Conservation (phyloP, 2,888 invertebrate species). For the Aelia acuminata region DNA sequence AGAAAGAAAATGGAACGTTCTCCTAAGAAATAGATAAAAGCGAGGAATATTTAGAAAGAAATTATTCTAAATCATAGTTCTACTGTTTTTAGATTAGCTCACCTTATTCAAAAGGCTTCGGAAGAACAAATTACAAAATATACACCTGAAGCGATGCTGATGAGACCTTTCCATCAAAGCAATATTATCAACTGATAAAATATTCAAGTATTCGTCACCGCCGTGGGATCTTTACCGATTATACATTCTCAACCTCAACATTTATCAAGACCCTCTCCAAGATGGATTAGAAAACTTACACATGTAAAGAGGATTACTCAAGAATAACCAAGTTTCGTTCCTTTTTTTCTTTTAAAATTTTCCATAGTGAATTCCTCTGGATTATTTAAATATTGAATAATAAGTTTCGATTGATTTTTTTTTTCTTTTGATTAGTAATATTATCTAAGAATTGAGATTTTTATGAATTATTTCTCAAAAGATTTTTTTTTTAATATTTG, state of each 20-base stretch:
- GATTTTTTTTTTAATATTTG: too few relatives aligned
- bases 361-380: neutral
- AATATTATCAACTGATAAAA: conserved; percentile 37
- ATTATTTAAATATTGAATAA: neutral
- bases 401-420: neutral
- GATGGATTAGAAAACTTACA: conserved; percentile 28
- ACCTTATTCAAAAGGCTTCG: neutral
- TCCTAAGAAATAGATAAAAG: neutral
- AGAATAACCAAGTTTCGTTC: neutral
- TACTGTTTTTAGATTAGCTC: conserved; percentile 46
- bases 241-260: conserved; percentile 35
- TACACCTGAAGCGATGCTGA: conserved; percentile 32
- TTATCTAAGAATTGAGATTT: too few relatives aligned
- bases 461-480: too few relatives aligned
- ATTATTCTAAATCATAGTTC: conserved; percentile 43
- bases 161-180: conserved; percentile 35
- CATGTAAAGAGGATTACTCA: neutral
- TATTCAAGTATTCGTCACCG: conserved; percentile 29
- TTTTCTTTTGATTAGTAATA: too few relatives aligned
- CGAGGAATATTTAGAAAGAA: neutral
- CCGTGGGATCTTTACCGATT: conserved; percentile 32
- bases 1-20: neutral
- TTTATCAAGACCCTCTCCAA: neutral
- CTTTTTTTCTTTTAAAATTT: neutral
- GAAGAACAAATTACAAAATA: conserved; percentile 45